Conservation (phyloP, 2,888 invertebrate species). For the Choreutis nemorana region DNA sequence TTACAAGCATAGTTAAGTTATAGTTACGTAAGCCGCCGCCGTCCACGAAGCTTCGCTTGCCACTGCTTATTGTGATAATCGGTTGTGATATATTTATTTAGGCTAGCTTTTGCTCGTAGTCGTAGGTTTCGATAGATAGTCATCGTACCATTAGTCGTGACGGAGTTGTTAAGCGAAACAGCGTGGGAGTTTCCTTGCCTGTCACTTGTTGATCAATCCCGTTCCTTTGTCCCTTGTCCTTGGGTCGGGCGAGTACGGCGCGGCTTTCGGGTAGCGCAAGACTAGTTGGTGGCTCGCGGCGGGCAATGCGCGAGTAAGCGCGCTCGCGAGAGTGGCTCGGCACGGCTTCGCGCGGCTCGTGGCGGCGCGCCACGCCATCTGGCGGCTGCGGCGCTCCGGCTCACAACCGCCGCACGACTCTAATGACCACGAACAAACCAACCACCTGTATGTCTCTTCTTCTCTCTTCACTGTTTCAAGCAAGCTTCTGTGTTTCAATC, state of each 20-base stretch:
- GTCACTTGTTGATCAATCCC: slow-evolving; percentile 21
- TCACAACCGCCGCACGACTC: slow-evolving; percentile 58
- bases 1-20: slow-evolving; percentile 53
- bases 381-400: slow-evolving; percentile 69
- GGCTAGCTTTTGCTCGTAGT: slow-evolving; percentile 59
- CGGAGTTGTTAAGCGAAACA: too few relatives aligned
- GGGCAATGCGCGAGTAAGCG: slow-evolving; percentile 53
- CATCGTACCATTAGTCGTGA: slow-evolving; percentile 18
- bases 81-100: slow-evolving; percentile 58
- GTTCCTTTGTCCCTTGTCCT: slow-evolving; percentile 10
- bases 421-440: slow-evolving; percentile 62
- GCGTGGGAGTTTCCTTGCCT: slow-evolving; percentile 20
- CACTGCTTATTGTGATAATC: slow-evolving; percentile 61
- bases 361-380: slow-evolving; percentile 76
- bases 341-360: slow-evolving; percentile 75
- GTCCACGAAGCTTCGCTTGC: slow-evolving; percentile 65
- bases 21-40: slow-evolving; percentile 61
- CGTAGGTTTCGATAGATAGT: slow-evolving; percentile 6
- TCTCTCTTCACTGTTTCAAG: slow-evolving; percentile 18
- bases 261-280: slow-evolving; percentile 21
- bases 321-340: slow-evolving; percentile 68
- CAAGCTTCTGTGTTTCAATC: slow-evolving; percentile 13
- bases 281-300: slow-evolving; percentile 39
- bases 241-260: slow-evolving; percentile 27
- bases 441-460: slow-evolving; percentile 63